These are phyloP conservation scores for Metridium senile DNA, from an alignment of 92 coral and sea anemone species.

Conservation along the genomic window DNA sequence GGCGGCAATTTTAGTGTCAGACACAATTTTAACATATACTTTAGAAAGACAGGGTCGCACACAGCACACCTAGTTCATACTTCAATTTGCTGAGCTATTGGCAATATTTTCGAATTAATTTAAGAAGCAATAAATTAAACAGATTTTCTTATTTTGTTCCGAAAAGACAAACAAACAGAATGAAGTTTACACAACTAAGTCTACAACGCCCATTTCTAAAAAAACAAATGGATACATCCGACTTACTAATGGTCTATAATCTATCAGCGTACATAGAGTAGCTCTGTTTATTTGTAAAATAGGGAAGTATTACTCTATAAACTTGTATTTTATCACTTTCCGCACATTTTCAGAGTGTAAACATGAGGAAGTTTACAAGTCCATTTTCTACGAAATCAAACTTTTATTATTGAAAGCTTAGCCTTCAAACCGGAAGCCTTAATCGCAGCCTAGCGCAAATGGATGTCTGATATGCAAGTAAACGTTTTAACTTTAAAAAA, in stretches of 20 bases:
- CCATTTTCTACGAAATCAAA: too few relatives aligned
- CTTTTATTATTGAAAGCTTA: too few relatives aligned
- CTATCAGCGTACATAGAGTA: neutral
- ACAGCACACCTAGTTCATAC: neutral
- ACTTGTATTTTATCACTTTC: too few relatives aligned
- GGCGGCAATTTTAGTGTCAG: too few relatives aligned
- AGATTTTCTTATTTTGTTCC: neutral
- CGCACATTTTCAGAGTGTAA: too few relatives aligned
- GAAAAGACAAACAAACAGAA: neutral
- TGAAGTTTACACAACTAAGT: neutral
- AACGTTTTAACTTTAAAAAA: too few relatives aligned
- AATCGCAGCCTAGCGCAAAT: too few relatives aligned
- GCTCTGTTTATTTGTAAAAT: neutral
- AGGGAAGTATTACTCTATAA: neutral
- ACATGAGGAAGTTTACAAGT: too few relatives aligned
- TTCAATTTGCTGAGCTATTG: neutral
- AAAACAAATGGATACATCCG: neutral
- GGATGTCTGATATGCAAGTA: too few relatives aligned
- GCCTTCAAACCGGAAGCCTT: too few relatives aligned
- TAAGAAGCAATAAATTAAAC: neutral
- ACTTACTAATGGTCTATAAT: neutral
- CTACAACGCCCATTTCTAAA: neutral
- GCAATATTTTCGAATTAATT: neutral
- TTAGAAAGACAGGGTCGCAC: neutral
- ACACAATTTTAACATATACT: neutral